Conservation (phyloP, 2,888 invertebrate genomes). For the Pristionchus mayeri region DNA sequence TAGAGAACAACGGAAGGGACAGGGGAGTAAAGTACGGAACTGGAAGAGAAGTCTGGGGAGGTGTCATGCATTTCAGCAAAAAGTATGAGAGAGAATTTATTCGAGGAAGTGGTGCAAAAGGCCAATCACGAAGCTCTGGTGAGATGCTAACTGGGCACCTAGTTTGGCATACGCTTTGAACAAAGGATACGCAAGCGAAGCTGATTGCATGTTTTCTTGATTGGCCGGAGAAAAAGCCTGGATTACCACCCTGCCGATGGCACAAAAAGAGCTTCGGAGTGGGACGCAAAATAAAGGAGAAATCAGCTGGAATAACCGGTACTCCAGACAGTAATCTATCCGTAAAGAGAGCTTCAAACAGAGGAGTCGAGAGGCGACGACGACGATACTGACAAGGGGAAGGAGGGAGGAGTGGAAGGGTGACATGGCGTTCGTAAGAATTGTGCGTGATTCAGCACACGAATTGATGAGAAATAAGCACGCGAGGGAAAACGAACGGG, state of each 20-base stretch:
- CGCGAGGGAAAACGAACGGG: background rate
- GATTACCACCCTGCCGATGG: background rate
- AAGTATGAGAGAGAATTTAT: background rate
- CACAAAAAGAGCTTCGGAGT: background rate
- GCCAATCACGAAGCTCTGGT: too few relatives aligned
- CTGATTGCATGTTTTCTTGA: background rate
- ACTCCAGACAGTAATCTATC: conserved; percentile 13
- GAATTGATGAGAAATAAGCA: background rate
- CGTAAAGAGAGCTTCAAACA: conserved; percentile 27
- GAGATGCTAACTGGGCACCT: too few relatives aligned
- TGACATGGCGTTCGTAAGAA: background rate
- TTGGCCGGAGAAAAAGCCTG: background rate
- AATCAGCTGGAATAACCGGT: conserved; percentile 28
- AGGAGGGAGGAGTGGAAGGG: background rate
- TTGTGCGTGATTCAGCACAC: background rate
- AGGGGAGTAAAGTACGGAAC: background rate
- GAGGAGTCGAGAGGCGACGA: background rate
- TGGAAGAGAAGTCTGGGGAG: too few relatives aligned
- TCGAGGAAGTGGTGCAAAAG: too few relatives aligned
- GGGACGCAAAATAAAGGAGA: background rate
- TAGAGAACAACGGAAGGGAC: background rate
- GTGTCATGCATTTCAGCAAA: too few relatives aligned
- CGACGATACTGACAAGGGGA: conserved; percentile 6
- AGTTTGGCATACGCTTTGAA: too few relatives aligned
- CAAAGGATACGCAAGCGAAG: background rate